A percentile compares a stretch with the other conserved stretches of the same genome.
These are phyloP conservation scores for Criorhina ranunculi DNA, from an alignment of 2,888 invertebrate genomes.

Conservation along the genomic window DNA sequence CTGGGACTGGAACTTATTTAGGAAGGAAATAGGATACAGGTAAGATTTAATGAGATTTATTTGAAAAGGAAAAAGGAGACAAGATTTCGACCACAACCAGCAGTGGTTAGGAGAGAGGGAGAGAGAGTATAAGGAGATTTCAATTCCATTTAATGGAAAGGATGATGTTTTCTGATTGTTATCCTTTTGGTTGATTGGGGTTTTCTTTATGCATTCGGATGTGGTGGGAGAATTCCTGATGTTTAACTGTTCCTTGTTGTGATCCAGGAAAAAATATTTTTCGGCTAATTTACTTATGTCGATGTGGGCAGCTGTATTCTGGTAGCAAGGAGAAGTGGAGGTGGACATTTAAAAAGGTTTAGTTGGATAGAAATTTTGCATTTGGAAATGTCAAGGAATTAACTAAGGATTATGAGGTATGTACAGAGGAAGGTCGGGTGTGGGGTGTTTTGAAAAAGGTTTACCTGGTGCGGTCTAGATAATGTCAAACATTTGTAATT, in stretches of 20 bases:
- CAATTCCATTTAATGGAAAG: slow-evolving; percentile 60
- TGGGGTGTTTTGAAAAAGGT: no score
- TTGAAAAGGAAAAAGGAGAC: background rate
- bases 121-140: slow-evolving; percentile 33
- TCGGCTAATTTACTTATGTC: background rate
- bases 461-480: no score
- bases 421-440: no score
- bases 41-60: slow-evolving; percentile 11
- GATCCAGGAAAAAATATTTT: slow-evolving; percentile 1
- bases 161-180: slow-evolving; percentile 70
- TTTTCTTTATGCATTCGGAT: slow-evolving; percentile 28
- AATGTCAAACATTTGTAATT: no score
- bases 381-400: no score
- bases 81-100: background rate
- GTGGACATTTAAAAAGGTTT: no score
- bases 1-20: slow-evolving; percentile 47
- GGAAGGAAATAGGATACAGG: slow-evolving; percentile 44
- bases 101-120: slow-evolving; percentile 16
- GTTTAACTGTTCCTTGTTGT: slow-evolving; percentile 1
- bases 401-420: no score
- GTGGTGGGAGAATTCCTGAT: slow-evolving; percentile 25
- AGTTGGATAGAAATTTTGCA: no score
- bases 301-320: no score
- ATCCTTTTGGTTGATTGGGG: slow-evolving; percentile 58
- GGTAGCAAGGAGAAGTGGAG: no score